A percentile compares a stretch with the other conserved stretches of the same genome.
These are phyloP conservation scores for Syngnathus rostellatus DNA, from an alignment of 2,797 vertebrate species.

Conservation along the genomic window DNA sequence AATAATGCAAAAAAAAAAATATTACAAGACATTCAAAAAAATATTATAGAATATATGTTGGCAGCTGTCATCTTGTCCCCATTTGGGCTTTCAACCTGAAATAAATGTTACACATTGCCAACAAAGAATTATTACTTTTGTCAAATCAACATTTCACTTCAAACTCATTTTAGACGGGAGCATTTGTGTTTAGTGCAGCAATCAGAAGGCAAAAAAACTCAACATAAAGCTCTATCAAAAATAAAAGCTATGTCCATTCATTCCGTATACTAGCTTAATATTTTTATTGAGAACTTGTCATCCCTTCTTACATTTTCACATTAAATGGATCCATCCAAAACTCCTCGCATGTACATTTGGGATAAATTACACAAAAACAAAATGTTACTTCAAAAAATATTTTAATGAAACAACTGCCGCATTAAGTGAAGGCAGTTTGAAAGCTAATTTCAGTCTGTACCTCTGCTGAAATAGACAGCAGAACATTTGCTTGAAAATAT, in stretches of 20 bases:
- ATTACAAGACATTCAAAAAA: not conserved
- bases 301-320: conserved; percentile 2
- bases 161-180: not conserved
- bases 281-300: not conserved
- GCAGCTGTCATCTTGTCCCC: not conserved
- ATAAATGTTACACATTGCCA: not conserved
- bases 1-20: not conserved
- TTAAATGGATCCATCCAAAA: not conserved
- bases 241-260: not conserved
- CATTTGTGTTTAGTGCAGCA: conserved; percentile 38
- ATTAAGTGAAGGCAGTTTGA: not conserved
- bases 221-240: conserved; percentile 14
- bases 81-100: not conserved
- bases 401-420: not conserved
- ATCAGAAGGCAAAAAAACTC: conserved; percentile 34
- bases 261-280: not conserved
- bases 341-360: conserved; percentile 2
- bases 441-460: not conserved
- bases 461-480: not conserved
- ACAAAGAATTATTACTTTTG: not conserved
- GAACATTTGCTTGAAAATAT: not conserved
- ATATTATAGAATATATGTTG: not conserved
- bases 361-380: not conserved
- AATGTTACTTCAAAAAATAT: not conserved
- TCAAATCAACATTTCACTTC: not conserved